phyloP scores from a whole-genome alignment of 2,113 vertebrate species.

The Physeter macrocephalus region DNA sequence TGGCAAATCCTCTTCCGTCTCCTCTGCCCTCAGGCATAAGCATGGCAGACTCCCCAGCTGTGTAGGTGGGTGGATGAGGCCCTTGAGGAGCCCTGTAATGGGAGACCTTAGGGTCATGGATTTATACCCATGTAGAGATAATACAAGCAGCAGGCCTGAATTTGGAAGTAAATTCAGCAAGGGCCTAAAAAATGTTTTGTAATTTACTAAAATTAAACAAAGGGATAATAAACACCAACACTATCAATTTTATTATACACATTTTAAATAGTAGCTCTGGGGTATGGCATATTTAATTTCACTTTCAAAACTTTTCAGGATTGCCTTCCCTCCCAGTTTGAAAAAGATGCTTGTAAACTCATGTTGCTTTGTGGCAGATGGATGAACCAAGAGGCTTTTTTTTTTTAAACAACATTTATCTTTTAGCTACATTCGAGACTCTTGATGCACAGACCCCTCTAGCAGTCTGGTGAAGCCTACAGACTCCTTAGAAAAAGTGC shows the following conservation, averaged over 20 bases:
- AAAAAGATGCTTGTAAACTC: neutral
- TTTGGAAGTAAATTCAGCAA: neutral
- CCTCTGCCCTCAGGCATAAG: neutral
- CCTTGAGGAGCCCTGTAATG: too few relatives aligned
- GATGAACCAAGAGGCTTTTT: neutral
- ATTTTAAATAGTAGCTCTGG: neutral
- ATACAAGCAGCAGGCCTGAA: neutral
- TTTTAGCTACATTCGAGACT: neutral
- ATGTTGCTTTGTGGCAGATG: neutral
- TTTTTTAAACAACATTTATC: neutral
- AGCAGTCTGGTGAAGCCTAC: neutral
- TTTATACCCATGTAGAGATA: neutral
- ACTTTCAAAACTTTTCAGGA: neutral
- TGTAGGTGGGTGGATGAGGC: neutral
- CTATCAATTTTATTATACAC: neutral
- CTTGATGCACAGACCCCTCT: neutral
- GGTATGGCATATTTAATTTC: neutral
- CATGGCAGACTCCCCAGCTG: fast-evolving
- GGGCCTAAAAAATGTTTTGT: neutral
- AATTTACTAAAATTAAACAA: neutral
- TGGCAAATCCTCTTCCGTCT: neutral
- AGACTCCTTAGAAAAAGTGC: neutral
- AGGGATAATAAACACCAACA: neutral
- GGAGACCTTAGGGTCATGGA: neutral
- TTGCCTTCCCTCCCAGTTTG: neutral